Evolutionary conservation across 2,113 vertebrate species (phyloP).

Genomic region (Muntiacus reevesi): DNA sequence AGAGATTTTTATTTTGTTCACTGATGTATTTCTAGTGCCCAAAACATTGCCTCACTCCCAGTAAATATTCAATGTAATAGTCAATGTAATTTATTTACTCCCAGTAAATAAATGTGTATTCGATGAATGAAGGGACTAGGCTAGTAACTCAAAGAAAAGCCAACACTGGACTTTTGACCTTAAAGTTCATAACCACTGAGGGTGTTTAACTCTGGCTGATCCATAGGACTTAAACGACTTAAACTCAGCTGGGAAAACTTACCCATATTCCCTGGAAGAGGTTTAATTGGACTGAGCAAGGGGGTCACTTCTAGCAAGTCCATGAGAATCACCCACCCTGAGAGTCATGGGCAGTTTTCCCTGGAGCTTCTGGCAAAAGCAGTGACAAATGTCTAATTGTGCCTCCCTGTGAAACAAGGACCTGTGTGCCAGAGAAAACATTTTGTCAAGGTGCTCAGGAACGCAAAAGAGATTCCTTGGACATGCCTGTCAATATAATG

Average conservation of each 20-base stretch:
- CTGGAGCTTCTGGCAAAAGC: background rate
- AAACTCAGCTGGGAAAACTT: conserved; percentile 10
- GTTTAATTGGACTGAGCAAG: background rate
- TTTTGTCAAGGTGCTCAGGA: background rate
- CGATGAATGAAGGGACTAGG: background rate
- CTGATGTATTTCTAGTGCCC: background rate
- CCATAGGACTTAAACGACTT: background rate
- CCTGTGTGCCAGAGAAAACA: background rate
- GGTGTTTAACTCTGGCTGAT: background rate
- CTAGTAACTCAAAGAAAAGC: background rate
- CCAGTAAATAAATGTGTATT: background rate
- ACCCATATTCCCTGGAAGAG: background rate
- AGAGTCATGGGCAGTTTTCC: background rate
- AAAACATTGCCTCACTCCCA: background rate
- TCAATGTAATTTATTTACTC: background rate
- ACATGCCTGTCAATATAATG: background rate
- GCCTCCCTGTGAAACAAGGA: background rate
- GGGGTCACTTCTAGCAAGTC: background rate
- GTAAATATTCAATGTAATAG: background rate
- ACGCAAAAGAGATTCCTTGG: background rate
- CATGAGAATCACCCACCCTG: background rate
- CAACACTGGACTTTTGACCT: background rate
- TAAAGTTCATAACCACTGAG: background rate
- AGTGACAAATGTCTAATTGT: background rate
- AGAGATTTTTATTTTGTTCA: background rate